These are phyloP conservation scores for Cephus sareptanus DNA, from an alignment of 2,888 invertebrate species.

Conservation along the genomic window DNA sequence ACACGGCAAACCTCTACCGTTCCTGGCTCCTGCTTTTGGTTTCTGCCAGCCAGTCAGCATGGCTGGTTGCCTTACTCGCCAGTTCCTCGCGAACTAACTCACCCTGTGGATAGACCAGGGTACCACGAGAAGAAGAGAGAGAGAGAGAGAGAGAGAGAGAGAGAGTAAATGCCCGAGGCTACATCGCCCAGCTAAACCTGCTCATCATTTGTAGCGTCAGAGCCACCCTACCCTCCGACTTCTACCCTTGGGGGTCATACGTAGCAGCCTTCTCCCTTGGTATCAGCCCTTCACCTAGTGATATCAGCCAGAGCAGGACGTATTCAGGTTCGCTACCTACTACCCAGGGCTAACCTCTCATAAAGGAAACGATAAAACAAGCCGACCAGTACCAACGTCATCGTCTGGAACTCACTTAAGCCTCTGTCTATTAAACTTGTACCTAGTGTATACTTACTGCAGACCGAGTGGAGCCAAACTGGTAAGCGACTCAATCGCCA, in stretches of 20 bases:
- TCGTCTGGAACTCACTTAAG: neutral
- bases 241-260: neutral
- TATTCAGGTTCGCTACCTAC: neutral
- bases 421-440: neutral
- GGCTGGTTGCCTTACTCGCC: neutral
- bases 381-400: neutral
- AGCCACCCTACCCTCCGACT: neutral
- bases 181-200: constrained; percentile 3
- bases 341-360: neutral
- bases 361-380: neutral
- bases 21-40: neutral
- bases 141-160: neutral
- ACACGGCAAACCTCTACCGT: neutral
- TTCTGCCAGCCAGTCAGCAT: neutral
- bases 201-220: constrained; percentile 1
- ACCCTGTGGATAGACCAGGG: neutral
- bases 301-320: neutral
- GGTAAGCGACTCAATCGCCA: neutral
- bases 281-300: neutral
- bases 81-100: neutral
- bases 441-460: neutral
- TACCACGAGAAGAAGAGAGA: neutral
- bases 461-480: neutral
- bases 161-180: neutral
- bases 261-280: neutral